These are phyloP conservation scores for Caligus rogercresseyi DNA, from an alignment of 1,140 invertebrate genomes.

Conservation along the genomic window DNA sequence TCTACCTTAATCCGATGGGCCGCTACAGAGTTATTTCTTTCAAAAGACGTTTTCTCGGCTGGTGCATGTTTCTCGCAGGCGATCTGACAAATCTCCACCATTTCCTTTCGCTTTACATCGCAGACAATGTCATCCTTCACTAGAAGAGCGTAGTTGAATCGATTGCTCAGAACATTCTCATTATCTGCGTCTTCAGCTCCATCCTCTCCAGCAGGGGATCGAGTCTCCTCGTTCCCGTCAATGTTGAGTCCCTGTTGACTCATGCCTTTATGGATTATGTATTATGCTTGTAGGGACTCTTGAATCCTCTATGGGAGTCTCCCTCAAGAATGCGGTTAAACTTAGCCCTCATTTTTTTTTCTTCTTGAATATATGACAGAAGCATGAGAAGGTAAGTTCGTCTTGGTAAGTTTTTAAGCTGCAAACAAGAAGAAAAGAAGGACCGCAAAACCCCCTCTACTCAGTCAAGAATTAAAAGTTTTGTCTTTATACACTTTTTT, in stretches of 20 bases:
- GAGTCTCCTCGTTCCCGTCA: not conserved
- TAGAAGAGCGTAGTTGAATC: constrained; percentile 10
- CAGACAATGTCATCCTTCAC: not conserved
- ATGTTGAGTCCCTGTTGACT: not conserved
- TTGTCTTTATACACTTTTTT: too few relatives aligned
- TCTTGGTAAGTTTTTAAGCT: too few relatives aligned
- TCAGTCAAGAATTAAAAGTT: too few relatives aligned
- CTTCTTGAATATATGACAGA: too few relatives aligned
- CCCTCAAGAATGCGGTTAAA: too few relatives aligned
- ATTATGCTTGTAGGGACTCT: too few relatives aligned
- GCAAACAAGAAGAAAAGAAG: too few relatives aligned
- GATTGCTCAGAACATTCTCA: not conserved
- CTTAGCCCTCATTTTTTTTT: too few relatives aligned
- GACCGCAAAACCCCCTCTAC: too few relatives aligned
- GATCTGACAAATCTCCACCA: constrained; percentile 16
- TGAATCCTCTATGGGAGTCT: too few relatives aligned
- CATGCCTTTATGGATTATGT: too few relatives aligned
- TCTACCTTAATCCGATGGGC: constrained; percentile 9
- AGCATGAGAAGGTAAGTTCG: too few relatives aligned
- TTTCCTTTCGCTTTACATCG: not conserved
- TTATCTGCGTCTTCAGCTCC: not conserved
- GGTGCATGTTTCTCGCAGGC: constrained; percentile 14
- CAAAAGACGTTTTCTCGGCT: constrained; percentile 2
- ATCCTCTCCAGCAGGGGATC: not conserved
- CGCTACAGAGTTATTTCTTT: constrained; percentile 9